Evolutionary conservation across 2,113 vertebrate species (phyloP).

Genomic region (Chrysemys picta): DNA sequence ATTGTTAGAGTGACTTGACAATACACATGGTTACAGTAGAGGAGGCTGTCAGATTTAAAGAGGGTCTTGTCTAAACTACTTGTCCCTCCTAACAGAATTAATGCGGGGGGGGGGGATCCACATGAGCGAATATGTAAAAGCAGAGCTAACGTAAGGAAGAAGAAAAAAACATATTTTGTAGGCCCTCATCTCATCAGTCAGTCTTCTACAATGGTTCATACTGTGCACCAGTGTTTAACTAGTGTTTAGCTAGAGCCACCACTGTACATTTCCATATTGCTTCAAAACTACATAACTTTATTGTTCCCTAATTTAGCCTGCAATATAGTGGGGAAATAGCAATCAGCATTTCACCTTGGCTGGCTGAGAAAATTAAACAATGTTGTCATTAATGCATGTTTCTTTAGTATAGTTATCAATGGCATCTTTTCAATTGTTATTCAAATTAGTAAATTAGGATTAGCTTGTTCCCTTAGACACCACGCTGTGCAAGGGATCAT

Average conservation of each 20-base stretch:
- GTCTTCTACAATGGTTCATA: neutral
- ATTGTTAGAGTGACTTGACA: neutral
- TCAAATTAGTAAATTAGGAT: neutral
- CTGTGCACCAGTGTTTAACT: neutral
- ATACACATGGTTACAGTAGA: neutral
- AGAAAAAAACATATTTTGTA: neutral
- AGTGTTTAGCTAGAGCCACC: too few species aligned
- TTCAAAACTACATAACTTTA: too few species aligned
- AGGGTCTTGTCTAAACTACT: accelerated
- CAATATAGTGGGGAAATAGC: neutral
- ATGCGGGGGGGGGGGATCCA: neutral
- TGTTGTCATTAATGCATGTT: neutral
- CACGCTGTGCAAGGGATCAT: neutral
- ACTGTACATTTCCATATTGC: neutral
- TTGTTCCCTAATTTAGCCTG: neutral
- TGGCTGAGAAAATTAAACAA: too few species aligned
- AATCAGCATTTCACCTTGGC: neutral
- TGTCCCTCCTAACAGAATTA: neutral
- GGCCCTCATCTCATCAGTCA: neutral
- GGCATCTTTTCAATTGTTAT: neutral
- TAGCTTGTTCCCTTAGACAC: neutral
- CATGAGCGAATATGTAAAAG: neutral
- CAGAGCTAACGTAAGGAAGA: accelerated
- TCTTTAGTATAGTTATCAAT: neutral
- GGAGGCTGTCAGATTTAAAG: neutral